Percentiles rank a stretch among this genome's conserved stretches.
Conservation (phyloP, 2,888 invertebrate species). For the Sinelater perroti region DNA sequence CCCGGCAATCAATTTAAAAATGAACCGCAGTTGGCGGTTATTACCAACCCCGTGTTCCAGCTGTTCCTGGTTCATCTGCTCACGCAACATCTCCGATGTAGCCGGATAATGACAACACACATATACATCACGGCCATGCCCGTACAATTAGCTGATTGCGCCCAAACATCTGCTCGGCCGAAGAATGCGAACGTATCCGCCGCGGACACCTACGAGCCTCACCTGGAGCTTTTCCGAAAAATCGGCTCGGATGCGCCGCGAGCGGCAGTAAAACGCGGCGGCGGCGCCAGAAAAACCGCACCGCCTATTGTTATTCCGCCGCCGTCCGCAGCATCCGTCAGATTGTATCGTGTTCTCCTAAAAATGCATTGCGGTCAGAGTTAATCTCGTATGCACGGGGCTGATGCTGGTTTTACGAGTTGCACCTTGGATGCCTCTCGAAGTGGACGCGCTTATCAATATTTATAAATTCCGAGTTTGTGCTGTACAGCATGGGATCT, state of each 20-base stretch:
- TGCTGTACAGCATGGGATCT: not conserved
- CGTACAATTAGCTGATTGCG: slow-evolving; percentile 33
- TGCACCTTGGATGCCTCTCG: slow-evolving; percentile 25
- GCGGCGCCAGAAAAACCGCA: slow-evolving; percentile 40
- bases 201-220: no score
- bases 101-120: slow-evolving; percentile 39
- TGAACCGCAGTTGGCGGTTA: slow-evolving; percentile 37
- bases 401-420: slow-evolving; percentile 36
- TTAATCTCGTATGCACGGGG: slow-evolving; percentile 42
- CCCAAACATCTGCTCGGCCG: slow-evolving; percentile 32
- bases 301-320: slow-evolving; percentile 40
- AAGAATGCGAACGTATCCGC: slow-evolving; percentile 1
- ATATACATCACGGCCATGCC: slow-evolving; percentile 32
- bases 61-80: slow-evolving; percentile 47
- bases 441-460: slow-evolving; percentile 26
- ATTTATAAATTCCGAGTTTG: slow-evolving; percentile 23
- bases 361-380: slow-evolving; percentile 40
- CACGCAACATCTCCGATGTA: slow-evolving; percentile 45
- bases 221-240: no score
- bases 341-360: slow-evolving; percentile 41
- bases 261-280: slow-evolving; percentile 2
- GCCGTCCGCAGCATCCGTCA: slow-evolving; percentile 44
- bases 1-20: slow-evolving; percentile 3
- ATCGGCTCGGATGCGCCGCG: not conserved
- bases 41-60: slow-evolving; percentile 44